Conservation (phyloP, 2,888 invertebrate species). For the Rotaria sp. region DNA sequence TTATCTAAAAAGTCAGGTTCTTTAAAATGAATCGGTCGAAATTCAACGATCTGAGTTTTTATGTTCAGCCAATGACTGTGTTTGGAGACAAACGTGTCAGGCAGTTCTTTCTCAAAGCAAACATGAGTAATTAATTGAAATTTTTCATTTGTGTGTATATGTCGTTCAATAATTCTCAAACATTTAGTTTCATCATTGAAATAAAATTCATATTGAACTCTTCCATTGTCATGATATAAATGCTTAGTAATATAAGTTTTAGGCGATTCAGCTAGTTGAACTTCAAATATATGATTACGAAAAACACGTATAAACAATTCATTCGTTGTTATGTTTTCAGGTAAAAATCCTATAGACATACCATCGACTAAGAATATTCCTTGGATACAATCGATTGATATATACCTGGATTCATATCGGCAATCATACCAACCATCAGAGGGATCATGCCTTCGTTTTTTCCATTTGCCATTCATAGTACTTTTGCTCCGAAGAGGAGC, state of each 20-base stretch:
- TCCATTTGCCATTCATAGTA: neutral
- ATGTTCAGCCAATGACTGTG: neutral
- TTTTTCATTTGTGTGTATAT: neutral
- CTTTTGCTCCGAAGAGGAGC: too few relatives aligned
- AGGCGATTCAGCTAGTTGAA: neutral
- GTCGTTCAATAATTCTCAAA: neutral
- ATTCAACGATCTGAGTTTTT: neutral
- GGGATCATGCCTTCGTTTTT: neutral
- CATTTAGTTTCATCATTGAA: neutral
- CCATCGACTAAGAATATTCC: neutral
- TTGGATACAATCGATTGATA: neutral
- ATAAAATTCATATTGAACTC: neutral
- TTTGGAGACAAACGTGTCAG: neutral
- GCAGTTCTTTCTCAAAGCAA: neutral
- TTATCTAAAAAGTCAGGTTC: neutral
- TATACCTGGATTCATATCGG: neutral
- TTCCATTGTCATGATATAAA: neutral
- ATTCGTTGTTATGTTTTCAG: neutral
- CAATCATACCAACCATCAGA: slow-evolving; percentile 17
- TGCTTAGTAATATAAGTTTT: neutral
- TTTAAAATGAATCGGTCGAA: neutral
- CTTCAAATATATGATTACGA: neutral
- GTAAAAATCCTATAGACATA: neutral
- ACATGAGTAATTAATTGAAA: neutral
- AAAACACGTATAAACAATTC: neutral